phyloP scores from a whole-genome alignment of 2,797 vertebrate genomes.

The Semaprochilodus insignis region DNA sequence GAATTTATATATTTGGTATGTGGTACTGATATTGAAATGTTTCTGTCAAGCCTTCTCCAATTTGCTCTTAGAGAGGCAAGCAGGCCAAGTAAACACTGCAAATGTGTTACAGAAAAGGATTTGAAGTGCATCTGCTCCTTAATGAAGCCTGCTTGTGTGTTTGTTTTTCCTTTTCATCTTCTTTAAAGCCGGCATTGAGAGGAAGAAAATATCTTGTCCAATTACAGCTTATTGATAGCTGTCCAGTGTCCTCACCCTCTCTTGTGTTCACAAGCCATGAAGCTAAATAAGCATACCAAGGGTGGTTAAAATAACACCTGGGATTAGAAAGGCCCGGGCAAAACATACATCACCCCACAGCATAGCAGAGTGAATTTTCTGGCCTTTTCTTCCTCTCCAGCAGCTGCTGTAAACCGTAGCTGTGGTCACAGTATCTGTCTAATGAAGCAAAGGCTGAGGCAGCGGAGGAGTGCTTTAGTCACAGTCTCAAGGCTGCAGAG shows the following conservation, averaged over 20 bases:
- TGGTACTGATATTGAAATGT: too few relatives aligned
- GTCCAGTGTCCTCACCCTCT: not conserved
- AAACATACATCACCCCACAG: not conserved
- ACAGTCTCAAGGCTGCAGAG: constrained; percentile 20
- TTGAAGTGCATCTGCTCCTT: too few relatives aligned
- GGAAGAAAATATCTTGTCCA: not conserved
- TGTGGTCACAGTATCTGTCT: constrained; percentile 20
- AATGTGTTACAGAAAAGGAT: too few relatives aligned
- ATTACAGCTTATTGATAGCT: constrained; percentile 7
- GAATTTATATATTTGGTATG: too few relatives aligned
- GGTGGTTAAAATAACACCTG: not conserved
- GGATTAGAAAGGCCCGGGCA: not conserved
- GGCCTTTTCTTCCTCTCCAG: constrained; percentile 26
- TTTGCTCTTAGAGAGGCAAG: too few relatives aligned
- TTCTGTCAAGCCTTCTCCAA: too few relatives aligned
- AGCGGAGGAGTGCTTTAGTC: constrained; percentile 32
- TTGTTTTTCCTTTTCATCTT: too few relatives aligned
- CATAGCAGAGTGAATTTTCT: not conserved
- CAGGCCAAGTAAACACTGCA: too few relatives aligned
- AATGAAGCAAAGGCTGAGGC: constrained; percentile 21
- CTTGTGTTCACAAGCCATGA: not conserved
- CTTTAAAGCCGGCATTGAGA: too few relatives aligned
- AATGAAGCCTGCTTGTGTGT: too few relatives aligned
- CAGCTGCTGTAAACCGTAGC: constrained; percentile 28
- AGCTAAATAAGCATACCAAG: too few relatives aligned